Evolutionary conservation across 2,113 vertebrate species (phyloP).

Genomic region (Cynocephalus volans): DNA sequence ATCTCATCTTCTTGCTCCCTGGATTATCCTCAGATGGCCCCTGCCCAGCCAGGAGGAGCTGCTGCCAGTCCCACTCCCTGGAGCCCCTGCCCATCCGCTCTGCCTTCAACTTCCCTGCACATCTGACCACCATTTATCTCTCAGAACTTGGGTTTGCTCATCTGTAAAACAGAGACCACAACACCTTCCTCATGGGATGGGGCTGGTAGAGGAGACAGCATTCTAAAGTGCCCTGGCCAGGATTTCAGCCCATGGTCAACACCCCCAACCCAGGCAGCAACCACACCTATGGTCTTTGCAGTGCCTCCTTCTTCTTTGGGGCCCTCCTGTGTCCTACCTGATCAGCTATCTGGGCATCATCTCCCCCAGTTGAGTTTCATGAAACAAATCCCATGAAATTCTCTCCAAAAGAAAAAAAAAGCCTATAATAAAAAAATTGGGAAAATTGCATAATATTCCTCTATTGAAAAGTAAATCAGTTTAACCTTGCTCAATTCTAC

Average conservation of each 20-base stretch:
- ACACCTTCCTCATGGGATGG: background rate
- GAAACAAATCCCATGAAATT: background rate
- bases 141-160: background rate
- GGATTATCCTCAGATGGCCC: background rate
- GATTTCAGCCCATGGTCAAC: fast-evolving
- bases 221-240: background rate
- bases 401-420: background rate
- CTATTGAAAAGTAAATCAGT: background rate
- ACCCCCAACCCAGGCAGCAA: background rate
- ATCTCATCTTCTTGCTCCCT: background rate
- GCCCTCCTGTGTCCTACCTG: background rate
- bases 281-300: background rate
- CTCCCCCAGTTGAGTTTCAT: background rate
- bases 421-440: background rate
- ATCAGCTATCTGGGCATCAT: background rate
- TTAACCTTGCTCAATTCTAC: background rate
- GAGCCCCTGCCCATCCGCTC: background rate
- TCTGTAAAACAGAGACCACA: background rate
- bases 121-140: background rate
- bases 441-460: background rate
- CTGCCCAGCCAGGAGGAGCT: background rate
- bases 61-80: background rate
- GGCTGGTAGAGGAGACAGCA: background rate
- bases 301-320: background rate
- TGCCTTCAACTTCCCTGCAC: background rate